A percentile compares a stretch with the other conserved stretches of the same genome.
Conservation (phyloP, 1,140 invertebrate genomes). For the Zaprionus africanus region DNA sequence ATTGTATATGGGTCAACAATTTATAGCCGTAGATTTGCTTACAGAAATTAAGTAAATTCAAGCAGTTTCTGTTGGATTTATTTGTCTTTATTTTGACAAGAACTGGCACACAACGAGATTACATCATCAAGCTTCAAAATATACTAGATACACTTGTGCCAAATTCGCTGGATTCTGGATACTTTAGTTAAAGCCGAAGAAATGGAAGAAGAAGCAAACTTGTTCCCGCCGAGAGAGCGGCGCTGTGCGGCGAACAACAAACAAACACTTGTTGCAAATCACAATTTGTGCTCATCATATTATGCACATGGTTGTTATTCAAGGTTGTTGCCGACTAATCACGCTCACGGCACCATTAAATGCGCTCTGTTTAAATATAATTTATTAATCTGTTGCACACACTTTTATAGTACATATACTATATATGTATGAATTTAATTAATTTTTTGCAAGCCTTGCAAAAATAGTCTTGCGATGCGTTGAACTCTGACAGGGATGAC, state of each 20-base stretch:
- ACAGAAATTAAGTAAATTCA: constrained; percentile 75
- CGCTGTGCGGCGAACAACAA: constrained; percentile 42
- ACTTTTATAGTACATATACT: constrained; percentile 9
- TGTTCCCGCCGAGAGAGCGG: constrained; percentile 42
- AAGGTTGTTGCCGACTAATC: constrained; percentile 44
- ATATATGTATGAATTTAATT: constrained; percentile 9
- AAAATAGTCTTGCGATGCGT: constrained; percentile 15
- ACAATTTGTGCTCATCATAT: constrained; percentile 37
- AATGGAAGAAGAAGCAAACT: constrained; percentile 56
- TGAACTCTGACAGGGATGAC: background rate
- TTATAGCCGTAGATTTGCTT: constrained; percentile 72
- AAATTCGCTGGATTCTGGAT: constrained; percentile 54
- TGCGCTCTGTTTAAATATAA: constrained; percentile 47
- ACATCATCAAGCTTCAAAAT: constrained; percentile 64
- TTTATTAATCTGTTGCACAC: constrained; percentile 42
- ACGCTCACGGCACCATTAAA: constrained; percentile 34
- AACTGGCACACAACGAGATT: constrained; percentile 77
- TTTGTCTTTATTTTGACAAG: constrained; percentile 42
- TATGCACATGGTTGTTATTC: constrained; percentile 48
- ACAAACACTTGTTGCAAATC: constrained; percentile 67
- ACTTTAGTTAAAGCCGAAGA: constrained; percentile 11
- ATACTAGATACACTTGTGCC: constrained; percentile 22
- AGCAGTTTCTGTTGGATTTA: constrained; percentile 24
- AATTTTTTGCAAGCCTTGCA: constrained; percentile 25
- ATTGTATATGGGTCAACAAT: constrained; percentile 77